Percentiles rank a stretch among this genome's conserved stretches.
Evolutionary conservation across 2,888 invertebrate species (phyloP).

Genomic region (Aelia acuminata): DNA sequence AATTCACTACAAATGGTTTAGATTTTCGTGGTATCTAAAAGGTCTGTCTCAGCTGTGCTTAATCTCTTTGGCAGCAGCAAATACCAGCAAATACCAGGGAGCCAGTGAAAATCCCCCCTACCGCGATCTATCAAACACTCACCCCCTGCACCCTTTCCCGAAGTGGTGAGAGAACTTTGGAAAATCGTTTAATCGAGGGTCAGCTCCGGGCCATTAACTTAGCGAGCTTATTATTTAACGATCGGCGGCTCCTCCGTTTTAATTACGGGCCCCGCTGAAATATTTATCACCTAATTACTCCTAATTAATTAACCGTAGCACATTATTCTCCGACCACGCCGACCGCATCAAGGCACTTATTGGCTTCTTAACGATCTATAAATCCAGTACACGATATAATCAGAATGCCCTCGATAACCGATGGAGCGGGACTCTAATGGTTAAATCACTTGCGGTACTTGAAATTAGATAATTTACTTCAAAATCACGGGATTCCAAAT

Average conservation of each 20-base stretch:
- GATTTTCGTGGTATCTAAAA: too few relatives aligned
- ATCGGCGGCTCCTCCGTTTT: conserved; percentile 18
- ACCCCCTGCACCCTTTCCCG: not conserved
- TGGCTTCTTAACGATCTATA: not conserved
- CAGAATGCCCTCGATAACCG: too few relatives aligned
- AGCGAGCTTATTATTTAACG: conserved; percentile 6
- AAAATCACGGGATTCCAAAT: too few relatives aligned
- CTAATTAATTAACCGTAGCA: not conserved
- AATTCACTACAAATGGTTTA: too few relatives aligned
- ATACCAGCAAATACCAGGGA: not conserved
- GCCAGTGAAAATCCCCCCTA: not conserved
- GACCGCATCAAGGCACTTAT: not conserved
- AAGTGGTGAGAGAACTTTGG: not conserved
- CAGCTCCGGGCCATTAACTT: conserved; percentile 3
- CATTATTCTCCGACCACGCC: not conserved
- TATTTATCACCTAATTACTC: conserved; percentile 26
- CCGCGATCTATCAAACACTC: not conserved
- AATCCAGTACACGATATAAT: not conserved
- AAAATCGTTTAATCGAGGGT: conserved; percentile 20
- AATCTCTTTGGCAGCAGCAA: too few relatives aligned
- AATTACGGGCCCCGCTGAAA: not conserved
- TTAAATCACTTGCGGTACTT: too few relatives aligned
- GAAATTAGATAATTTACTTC: too few relatives aligned
- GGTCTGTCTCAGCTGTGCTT: too few relatives aligned
- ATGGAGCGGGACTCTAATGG: not conserved